phyloP scores from a whole-genome alignment of 2,797 vertebrate species.

The Euthynnus affinis region DNA sequence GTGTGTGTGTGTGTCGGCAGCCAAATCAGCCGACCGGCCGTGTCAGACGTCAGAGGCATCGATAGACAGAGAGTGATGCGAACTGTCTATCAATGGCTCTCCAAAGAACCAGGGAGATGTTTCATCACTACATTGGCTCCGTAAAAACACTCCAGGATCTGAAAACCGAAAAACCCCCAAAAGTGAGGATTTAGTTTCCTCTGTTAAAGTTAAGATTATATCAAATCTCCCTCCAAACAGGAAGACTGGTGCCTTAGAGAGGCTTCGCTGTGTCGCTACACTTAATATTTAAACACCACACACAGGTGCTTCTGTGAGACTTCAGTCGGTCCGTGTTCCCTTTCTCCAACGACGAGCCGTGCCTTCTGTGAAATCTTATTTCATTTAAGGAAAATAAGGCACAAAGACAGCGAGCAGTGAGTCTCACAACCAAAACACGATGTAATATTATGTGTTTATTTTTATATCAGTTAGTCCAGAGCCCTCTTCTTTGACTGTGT shows the following conservation, averaged over 20 bases:
- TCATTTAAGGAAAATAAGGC: background rate
- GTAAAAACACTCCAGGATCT: conserved; percentile 39
- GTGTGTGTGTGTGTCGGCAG: background rate
- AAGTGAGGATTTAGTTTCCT: conserved; percentile 24
- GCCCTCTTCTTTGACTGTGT: too few species aligned
- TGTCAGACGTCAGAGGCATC: conserved; percentile 35
- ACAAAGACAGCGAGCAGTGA: background rate
- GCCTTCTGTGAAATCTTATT: conserved; percentile 9
- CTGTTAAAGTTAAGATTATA: conserved; percentile 21
- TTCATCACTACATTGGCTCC: conserved; percentile 7
- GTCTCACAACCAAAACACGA: too few species aligned
- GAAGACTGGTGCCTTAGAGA: background rate
- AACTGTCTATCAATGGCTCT: conserved; percentile 56
- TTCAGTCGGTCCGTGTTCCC: conserved; percentile 1
- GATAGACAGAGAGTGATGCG: conserved; percentile 39
- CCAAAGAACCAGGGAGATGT: conserved; percentile 10
- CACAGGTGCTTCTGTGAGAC: conserved; percentile 2
- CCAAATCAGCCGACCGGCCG: background rate
- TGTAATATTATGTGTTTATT: background rate
- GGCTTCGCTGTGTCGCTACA: background rate
- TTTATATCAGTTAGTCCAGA: too few species aligned
- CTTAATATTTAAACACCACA: background rate
- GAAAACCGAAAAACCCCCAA: conserved; percentile 10
- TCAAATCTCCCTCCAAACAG: conserved; percentile 4
- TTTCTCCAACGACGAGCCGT: background rate